A percentile compares a stretch with the other conserved stretches of the same genome.
Evolutionary conservation across 2,888 invertebrate genomes (phyloP).

Genomic region (Salticus scenicus): DNA sequence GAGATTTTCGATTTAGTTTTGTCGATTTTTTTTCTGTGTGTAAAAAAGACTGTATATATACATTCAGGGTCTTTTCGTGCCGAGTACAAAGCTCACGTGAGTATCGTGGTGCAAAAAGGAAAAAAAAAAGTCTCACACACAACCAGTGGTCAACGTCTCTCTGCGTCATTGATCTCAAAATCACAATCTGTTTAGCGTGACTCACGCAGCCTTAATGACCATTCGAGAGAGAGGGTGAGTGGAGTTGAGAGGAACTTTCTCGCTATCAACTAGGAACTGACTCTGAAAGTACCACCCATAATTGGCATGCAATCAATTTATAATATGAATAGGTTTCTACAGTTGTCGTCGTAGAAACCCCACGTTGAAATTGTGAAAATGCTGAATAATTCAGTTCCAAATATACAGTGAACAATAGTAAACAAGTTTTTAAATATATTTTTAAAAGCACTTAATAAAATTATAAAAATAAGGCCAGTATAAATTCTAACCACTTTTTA

Average conservation of each 20-base stretch:
- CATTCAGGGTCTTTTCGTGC: not conserved
- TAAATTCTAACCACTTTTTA: too few species aligned
- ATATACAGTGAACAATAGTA: not conserved
- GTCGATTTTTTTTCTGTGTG: too few species aligned
- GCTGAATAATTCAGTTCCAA: not conserved
- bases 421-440: too few species aligned
- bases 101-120: not conserved
- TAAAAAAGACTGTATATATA: too few species aligned
- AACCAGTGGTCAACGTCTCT: constrained; percentile 25
- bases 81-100: constrained; percentile 6
- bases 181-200: constrained; percentile 60
- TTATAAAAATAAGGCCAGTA: too few species aligned
- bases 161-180: constrained; percentile 48
- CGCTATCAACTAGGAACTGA: constrained; percentile 12
- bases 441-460: too few species aligned
- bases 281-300: constrained; percentile 13
- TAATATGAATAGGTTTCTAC: constrained; percentile 17
- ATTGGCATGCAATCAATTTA: constrained; percentile 19
- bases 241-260: not conserved
- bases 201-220: constrained; percentile 54
- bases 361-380: not conserved
- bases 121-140: constrained; percentile 26
- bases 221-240: not conserved
- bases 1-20: not conserved
- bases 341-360: not conserved